A percentile compares a stretch with the other conserved stretches of the same genome.
These are phyloP conservation scores for Mareca strepera DNA, from an alignment of 2,797 vertebrate genomes.

Conservation along the genomic window DNA sequence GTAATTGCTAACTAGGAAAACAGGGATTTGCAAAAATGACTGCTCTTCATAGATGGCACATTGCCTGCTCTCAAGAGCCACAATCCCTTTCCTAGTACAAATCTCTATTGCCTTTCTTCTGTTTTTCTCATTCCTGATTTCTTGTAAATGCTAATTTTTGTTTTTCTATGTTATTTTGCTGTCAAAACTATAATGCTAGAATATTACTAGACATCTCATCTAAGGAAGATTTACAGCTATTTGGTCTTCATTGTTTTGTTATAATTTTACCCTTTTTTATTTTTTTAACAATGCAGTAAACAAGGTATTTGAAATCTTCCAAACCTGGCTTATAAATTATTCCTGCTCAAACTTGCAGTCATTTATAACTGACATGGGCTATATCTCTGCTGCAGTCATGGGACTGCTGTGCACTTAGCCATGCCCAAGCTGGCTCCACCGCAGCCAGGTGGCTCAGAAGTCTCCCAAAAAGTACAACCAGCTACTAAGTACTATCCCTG, in stretches of 20 bases:
- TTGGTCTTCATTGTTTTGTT: not conserved
- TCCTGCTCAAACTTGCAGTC: not conserved
- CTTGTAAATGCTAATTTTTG: not conserved
- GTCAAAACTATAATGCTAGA: not conserved
- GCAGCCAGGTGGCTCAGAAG: not conserved
- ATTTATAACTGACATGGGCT: not conserved
- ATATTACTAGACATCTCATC: not conserved
- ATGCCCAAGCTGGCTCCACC: fast-evolving
- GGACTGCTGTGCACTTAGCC: not conserved
- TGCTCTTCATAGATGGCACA: not conserved
- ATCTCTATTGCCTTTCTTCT: not conserved
- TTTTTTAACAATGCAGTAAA: not conserved
- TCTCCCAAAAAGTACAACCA: not conserved
- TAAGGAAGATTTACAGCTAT: not conserved
- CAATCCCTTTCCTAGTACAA: not conserved
- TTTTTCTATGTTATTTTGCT: not conserved
- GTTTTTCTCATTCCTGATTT: constrained; percentile 9
- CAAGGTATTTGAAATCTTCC: not conserved
- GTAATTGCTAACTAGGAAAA: constrained; percentile 10
- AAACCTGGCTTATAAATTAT: not conserved
- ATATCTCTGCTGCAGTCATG: not conserved
- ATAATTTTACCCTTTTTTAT: not conserved
- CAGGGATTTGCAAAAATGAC: not conserved
- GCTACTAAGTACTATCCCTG: not conserved
- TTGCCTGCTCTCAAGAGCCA: not conserved